A percentile compares a stretch with the other conserved stretches of the same genome.
Evolutionary conservation across 2,113 vertebrate genomes (phyloP).

Genomic region (Chlorodrepanis virens): DNA sequence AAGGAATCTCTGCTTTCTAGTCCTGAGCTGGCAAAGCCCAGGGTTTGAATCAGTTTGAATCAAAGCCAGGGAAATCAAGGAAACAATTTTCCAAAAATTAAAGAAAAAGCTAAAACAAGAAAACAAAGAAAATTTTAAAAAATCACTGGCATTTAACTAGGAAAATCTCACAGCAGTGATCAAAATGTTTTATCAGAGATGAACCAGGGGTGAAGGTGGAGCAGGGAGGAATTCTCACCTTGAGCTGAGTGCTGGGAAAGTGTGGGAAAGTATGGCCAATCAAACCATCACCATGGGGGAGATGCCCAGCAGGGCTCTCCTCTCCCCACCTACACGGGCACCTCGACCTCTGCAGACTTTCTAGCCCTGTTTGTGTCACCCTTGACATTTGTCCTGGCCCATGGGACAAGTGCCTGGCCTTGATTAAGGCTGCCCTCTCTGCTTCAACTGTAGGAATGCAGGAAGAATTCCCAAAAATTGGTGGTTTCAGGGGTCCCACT

Average conservation of each 20-base stretch:
- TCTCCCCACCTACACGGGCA: not conserved
- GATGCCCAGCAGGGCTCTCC: not conserved
- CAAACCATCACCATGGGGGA: rapidly evolving
- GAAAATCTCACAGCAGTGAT: not conserved
- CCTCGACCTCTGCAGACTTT: not conserved
- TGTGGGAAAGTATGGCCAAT: rapidly evolving
- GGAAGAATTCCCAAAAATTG: not conserved
- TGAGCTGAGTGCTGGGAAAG: not conserved
- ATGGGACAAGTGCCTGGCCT: rapidly evolving
- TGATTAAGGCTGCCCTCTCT: not conserved
- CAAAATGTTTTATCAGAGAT: not conserved
- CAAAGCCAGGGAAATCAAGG: not conserved
- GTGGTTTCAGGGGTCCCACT: not conserved
- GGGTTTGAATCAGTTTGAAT: not conserved
- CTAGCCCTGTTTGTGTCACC: not conserved
- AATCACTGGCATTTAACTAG: not conserved
- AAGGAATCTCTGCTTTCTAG: not conserved
- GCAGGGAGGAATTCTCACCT: not conserved
- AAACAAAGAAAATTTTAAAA: not conserved
- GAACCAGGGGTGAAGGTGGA: not conserved
- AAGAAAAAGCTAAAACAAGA: not conserved
- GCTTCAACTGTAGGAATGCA: not conserved
- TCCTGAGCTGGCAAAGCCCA: not conserved
- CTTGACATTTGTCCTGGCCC: not conserved
- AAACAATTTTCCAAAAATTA: not conserved